Percentiles rank a stretch among this genome's conserved stretches.
phyloP scores from a whole-genome alignment of 2,113 vertebrate species.

The Morone chrysops region DNA sequence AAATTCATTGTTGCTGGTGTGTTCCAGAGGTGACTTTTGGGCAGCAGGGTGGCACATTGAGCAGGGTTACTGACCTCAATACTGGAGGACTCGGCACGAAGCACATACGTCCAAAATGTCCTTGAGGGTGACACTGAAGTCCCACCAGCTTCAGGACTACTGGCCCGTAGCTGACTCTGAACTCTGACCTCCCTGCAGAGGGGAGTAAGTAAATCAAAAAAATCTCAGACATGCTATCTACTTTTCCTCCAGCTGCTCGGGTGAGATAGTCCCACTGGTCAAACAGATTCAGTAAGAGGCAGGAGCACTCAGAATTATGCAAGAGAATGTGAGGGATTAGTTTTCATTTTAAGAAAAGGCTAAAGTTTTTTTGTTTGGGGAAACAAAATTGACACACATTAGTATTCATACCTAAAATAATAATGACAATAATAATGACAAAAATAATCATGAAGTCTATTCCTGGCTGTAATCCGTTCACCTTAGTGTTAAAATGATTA shows the following conservation, averaged over 20 bases:
- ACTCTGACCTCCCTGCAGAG: conserved; percentile 45
- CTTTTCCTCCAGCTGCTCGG: conserved; percentile 18
- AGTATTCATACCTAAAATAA: conserved; percentile 42
- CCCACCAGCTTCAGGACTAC: conserved; percentile 34
- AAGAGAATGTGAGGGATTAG: conserved; percentile 22
- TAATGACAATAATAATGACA: conserved; percentile 2
- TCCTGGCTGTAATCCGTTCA: conserved; percentile 28
- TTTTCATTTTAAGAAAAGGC: conserved; percentile 4
- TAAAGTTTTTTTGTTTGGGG: conserved; percentile 10
- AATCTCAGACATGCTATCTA: conserved; percentile 18
- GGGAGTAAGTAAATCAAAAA: conserved; percentile 33
- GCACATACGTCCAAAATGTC: conserved; percentile 19
- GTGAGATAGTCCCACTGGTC: conserved; percentile 30
- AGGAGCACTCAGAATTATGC: conserved; percentile 6
- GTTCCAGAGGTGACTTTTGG: conserved; percentile 30
- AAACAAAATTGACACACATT: conserved; percentile 22
- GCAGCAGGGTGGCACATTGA: conserved; percentile 6
- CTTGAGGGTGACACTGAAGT: conserved; percentile 49
- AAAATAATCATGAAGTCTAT: conserved; percentile 18
- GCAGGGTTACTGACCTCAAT: conserved; percentile 25
- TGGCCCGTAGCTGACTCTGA: conserved; percentile 47
- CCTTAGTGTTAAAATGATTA: conserved; percentile 22
- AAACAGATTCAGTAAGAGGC: conserved; percentile 19
- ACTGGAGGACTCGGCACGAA: conserved; percentile 1
- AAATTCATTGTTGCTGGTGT: not conserved